Conservation (phyloP, 2,113 vertebrate species). For the Eurystomus gularis region DNA sequence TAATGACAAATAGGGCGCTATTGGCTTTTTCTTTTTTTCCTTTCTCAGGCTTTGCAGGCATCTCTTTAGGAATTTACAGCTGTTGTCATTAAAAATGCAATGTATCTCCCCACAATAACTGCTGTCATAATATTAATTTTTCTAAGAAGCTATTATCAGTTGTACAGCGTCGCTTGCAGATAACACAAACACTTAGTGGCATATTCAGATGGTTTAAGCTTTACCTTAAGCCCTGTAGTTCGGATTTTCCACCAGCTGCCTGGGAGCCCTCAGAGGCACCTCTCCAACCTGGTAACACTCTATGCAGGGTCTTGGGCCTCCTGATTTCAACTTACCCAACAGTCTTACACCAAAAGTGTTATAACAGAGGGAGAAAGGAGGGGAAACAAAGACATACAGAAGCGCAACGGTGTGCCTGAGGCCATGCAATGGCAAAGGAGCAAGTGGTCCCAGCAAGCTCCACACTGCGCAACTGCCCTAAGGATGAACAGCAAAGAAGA, state of each 20-base stretch:
- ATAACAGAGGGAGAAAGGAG: neutral
- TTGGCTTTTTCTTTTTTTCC: neutral
- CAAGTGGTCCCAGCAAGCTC: neutral
- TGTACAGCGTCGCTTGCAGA: neutral
- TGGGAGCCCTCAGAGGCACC: neutral
- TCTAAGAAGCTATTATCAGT: neutral
- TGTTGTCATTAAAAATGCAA: neutral
- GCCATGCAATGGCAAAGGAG: neutral
- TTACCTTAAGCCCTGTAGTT: neutral
- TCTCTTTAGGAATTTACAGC: neutral
- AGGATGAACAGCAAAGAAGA: neutral
- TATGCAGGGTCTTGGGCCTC: neutral
- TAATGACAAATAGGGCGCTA: neutral
- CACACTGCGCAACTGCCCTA: rapidly evolving
- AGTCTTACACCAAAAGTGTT: neutral
- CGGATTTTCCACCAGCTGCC: neutral
- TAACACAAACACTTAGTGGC: neutral
- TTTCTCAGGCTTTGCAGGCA: neutral
- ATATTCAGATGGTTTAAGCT: neutral
- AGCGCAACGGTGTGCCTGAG: neutral
- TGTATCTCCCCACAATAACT: neutral
- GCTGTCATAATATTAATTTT: neutral
- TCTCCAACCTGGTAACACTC: neutral
- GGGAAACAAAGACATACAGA: neutral
- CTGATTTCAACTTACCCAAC: neutral